Evolutionary conservation across 2,113 vertebrate species (phyloP).

Genomic region (Rhineura floridana): DNA sequence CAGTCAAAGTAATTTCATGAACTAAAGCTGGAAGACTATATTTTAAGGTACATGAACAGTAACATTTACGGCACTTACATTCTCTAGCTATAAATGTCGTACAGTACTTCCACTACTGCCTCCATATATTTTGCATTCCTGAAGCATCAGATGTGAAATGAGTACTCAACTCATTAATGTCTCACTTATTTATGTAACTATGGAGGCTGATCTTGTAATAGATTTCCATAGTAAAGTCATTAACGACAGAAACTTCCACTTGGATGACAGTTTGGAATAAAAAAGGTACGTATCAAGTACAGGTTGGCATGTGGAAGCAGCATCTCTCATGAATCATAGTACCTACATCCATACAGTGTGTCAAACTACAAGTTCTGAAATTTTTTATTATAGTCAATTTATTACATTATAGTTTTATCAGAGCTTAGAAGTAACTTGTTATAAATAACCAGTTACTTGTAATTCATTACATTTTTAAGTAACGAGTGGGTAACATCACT

Average conservation of each 20-base stretch:
- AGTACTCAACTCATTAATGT: background rate
- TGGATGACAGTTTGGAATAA: background rate
- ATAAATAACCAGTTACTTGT: no score
- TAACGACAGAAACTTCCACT: no score
- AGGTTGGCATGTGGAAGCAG: no score
- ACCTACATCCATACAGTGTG: no score
- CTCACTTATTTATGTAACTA: background rate
- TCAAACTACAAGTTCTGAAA: no score
- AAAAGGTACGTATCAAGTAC: background rate
- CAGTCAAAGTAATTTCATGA: background rate
- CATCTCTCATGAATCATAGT: no score
- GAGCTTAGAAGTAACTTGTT: no score
- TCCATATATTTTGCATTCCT: background rate
- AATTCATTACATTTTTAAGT: no score
- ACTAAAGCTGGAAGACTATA: background rate
- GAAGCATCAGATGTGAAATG: background rate
- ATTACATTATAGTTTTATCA: no score
- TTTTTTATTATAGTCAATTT: no score
- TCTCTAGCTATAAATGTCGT: background rate
- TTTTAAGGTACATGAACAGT: background rate
- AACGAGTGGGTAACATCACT: no score
- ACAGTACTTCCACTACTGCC: background rate
- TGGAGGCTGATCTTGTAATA: background rate
- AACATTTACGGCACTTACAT: background rate
- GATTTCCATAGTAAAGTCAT: no score